Evolutionary conservation across 2,888 invertebrate genomes (phyloP).

Genomic region (Hermaeophaga mercurialis): DNA sequence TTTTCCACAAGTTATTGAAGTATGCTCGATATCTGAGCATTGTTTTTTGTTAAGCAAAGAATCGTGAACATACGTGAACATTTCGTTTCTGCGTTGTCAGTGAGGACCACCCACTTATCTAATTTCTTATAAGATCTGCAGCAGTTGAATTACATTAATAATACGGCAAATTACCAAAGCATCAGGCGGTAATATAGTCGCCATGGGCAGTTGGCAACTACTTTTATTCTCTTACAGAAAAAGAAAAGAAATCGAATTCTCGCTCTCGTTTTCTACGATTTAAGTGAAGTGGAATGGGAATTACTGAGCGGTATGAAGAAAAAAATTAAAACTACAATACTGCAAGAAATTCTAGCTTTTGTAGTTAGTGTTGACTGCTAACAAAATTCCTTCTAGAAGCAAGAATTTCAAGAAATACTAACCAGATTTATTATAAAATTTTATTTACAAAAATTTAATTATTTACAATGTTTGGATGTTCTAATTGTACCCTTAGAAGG

Average conservation of each 20-base stretch:
- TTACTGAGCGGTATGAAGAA: not conserved
- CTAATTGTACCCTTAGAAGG: no score
- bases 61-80: not conserved
- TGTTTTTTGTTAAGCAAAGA: no score
- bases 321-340: not conserved
- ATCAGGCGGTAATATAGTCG: slow-evolving; percentile 40
- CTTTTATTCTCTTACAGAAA: slow-evolving; percentile 33
- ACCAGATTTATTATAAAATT: no score
- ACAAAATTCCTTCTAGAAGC: no score
- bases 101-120: slow-evolving; percentile 12
- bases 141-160: slow-evolving; percentile 46
- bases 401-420: no score
- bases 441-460: no score
- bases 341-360: not conserved
- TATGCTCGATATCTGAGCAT: no score
- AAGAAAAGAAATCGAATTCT: slow-evolving; percentile 22
- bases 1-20: no score
- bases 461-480: no score
- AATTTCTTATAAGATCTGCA: slow-evolving; percentile 22
- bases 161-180: slow-evolving; percentile 44
- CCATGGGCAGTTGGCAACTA: slow-evolving; percentile 38
- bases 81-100: not conserved
- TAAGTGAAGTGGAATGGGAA: not conserved
- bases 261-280: slow-evolving; percentile 22
- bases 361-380: not conserved